Evolutionary conservation across 2,888 invertebrate genomes (phyloP), one percentile per base, ranked within the genome.

Genomic region (Bellardia pandia): DNA sequence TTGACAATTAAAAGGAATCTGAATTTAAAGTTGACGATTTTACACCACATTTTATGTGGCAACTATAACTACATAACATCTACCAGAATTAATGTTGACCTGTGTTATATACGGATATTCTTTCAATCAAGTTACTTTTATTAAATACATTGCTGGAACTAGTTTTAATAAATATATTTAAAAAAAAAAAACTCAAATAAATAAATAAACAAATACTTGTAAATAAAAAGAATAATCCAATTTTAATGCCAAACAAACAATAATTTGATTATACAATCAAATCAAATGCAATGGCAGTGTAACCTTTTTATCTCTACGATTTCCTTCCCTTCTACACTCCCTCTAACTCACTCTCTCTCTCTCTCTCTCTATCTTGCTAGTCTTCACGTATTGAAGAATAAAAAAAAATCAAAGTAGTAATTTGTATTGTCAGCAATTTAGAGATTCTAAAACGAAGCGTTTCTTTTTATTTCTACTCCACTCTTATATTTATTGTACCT

Each of bases 351-450:
- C n/a, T n/a, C n/a, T n/a, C n/a, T n/a, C n/a, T n/a, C n/a, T n/a
- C n/a, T n/a, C n/a, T n/a, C 14, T 14, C 5, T 37, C 37, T 11
- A 0, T 58, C 13, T 13, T 30, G 40, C 9, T 23, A 16, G 40
- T 33, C 72, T 14, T 1, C 23, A 45, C 56, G 40, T 14, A 58
- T 23, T 60, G 13, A 60, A 60, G 14, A 14, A 30, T 9, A 7
- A 16, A 56, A 45, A 13, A 72, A 6, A 37, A 48, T 33, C 11
- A 64, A 14, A 42, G 30, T 30, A 77, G 66, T 53, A 74, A 81
- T 71, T 76, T 76, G 69, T 71, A 16, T 62, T 16, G 62, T 83
- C 33, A 83, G 62, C 82, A 69, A 62, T 83, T 53, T 16, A 42
- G 42, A 53, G 30, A 58, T 48, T 56, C 23, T 42, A 53, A 33